phyloP scores from a whole-genome alignment of 2,797 vertebrate species.

The Lemur catta region DNA sequence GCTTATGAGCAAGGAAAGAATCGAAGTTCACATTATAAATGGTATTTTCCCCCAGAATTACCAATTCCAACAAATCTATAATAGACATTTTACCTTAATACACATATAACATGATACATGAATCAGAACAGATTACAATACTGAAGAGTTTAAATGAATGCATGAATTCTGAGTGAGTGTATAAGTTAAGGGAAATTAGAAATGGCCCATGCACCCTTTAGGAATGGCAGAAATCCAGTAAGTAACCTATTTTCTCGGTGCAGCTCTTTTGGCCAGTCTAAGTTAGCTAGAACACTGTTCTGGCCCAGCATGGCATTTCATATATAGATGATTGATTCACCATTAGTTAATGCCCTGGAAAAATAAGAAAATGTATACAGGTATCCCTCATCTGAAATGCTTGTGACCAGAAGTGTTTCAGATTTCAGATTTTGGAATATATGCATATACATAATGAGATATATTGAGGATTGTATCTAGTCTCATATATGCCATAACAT shows the following conservation, averaged over 20 bases:
- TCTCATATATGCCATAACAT: not conserved
- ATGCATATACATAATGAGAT: not conserved
- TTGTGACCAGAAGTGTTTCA: not conserved
- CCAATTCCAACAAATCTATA: constrained; percentile 2
- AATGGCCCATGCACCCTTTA: not conserved
- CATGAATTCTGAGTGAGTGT: constrained; percentile 1
- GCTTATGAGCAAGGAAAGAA: constrained; percentile 15
- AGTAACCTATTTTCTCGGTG: not conserved
- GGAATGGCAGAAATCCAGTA: not conserved
- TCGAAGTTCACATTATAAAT: not conserved
- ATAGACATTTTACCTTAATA: not conserved
- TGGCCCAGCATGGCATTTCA: not conserved
- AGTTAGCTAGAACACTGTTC: not conserved
- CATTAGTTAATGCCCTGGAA: not conserved
- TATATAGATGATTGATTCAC: not conserved
- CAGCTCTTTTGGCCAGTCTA: not conserved
- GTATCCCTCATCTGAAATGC: not conserved
- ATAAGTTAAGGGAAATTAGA: not conserved
- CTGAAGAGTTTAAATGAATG: not conserved
- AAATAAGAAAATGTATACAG: not conserved
- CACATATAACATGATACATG: not conserved
- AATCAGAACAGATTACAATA: not conserved
- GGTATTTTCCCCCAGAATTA: not conserved
- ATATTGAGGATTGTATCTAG: not conserved
- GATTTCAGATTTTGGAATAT: not conserved